These are phyloP conservation scores for Microchrysa polita DNA, from an alignment of 2,888 invertebrate genomes.

Conservation along the genomic window DNA sequence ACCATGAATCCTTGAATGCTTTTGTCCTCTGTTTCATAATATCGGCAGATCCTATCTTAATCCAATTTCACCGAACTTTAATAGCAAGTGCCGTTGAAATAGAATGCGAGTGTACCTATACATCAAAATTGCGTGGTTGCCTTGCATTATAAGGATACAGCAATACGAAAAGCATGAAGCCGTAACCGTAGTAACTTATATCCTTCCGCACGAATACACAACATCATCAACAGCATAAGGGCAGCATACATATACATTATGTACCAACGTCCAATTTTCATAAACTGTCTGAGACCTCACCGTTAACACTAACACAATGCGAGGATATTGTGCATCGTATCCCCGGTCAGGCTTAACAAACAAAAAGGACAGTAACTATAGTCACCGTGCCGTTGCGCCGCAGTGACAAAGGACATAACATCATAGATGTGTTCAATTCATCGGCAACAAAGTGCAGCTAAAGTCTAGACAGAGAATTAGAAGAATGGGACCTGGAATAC, in stretches of 20 bases:
- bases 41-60: slow-evolving; percentile 36
- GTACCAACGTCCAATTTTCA: too few relatives aligned
- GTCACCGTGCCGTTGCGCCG: too few relatives aligned
- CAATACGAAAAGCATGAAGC: neutral
- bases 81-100: slow-evolving; percentile 37
- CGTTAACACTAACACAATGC: too few relatives aligned
- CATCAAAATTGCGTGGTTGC: slow-evolving; percentile 32
- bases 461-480: slow-evolving; percentile 18
- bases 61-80: slow-evolving; percentile 35
- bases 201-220: too few relatives aligned
- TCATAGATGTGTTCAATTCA: slow-evolving; percentile 3
- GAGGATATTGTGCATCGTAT: neutral
- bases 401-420: neutral
- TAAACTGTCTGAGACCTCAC: too few relatives aligned
- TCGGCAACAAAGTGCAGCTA: neutral
- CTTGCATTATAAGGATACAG: slow-evolving; percentile 7
- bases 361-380: neutral
- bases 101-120: slow-evolving; percentile 3
- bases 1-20: slow-evolving; percentile 3
- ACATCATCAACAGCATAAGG: too few relatives aligned
- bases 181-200: too few relatives aligned
- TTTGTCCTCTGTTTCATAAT: slow-evolving; percentile 14
- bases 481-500: slow-evolving; percentile 21
- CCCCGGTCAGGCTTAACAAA: neutral
- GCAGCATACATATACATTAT: too few relatives aligned